A percentile compares a stretch with the other conserved stretches of the same genome.
phyloP scores from a whole-genome alignment of 2,113 vertebrate species.

The Myodes glareolus region DNA sequence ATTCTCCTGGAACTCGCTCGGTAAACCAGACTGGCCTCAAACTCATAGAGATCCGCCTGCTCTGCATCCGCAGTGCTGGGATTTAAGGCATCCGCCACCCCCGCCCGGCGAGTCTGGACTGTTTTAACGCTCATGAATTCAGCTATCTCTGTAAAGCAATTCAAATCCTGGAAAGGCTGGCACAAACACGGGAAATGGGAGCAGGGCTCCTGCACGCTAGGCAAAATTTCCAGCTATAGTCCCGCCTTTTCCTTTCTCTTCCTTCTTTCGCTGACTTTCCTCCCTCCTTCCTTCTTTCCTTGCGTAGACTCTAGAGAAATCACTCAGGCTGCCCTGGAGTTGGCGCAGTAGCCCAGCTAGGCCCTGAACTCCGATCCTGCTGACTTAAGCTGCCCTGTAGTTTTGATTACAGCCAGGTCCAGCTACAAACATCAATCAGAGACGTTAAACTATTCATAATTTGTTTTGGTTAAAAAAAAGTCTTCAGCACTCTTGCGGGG shows the following conservation, averaged over 20 bases:
- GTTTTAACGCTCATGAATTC: conserved; percentile 22
- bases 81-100: not conserved
- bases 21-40: not conserved
- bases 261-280: too few species aligned
- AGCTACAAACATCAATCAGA: not conserved
- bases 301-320: not conserved
- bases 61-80: not conserved
- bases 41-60: not conserved
- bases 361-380: not conserved
- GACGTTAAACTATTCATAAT: conserved; percentile 5
- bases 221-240: too few species aligned
- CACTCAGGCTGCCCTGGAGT: not conserved
- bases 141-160: conserved; percentile 7
- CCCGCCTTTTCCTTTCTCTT: not conserved
- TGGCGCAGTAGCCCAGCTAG: not conserved
- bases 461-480: conserved; percentile 49
- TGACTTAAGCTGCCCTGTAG: not conserved
- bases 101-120: not conserved
- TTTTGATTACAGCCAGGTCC: not conserved
- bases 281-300: not conserved
- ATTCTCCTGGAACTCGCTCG: not conserved
- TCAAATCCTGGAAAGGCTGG: not conserved
- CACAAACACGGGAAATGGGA: not conserved
- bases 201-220: too few species aligned
- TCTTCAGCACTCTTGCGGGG: not conserved